Base-by-base conservation (phyloP, 2,113 vertebrate species). In the Hucho hucho region DNA sequence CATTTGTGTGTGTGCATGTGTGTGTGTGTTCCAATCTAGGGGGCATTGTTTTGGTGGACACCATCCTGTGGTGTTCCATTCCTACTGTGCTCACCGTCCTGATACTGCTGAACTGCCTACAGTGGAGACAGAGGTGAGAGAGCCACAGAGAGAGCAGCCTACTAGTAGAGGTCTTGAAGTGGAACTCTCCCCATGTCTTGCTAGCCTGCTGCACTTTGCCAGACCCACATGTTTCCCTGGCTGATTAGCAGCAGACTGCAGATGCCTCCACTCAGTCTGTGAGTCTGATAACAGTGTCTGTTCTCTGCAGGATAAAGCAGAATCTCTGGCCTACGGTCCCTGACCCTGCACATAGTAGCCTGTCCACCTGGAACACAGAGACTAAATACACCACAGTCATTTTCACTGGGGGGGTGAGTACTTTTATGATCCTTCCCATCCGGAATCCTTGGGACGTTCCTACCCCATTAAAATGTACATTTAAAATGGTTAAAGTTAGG, bases 311-410 rank as follows among this genome's bases (percentile, higher is more conserved):
- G 70, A 61, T 83, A 9, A 83, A 68, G 61, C 61, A 69, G 28
- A 74, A 68, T 11, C 20, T 85, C 6, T 85, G 83, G 59, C 82
- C 84, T 12, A 64, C 18, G 6, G 53, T 87, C 47, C 83, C 88
- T 11, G 79, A 87, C 32, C 77, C 88, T 11, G 64, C 58, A 2
- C 69, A 77, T 63, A 82, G 82, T 47, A 75, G 69, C 26, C 68
- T 43, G 37, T 43, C 85, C 20, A 75, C 28, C 7, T 88, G 83
- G 79, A 63, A 70, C 37, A 73, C 76, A 11, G 61, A 37, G 6
- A 74, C 29, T 6, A 3, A 72, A 58, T 18, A 4, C 22, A 58
- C 11, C 56, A 28, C 0, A 29, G 53, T 9, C 2, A 0, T 74
- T 16, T 18, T 16, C 29, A 22, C n/a, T 28, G 6, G 43, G 24